Conservation (phyloP, 2,888 invertebrate species). For the Thera obeliscata region DNA sequence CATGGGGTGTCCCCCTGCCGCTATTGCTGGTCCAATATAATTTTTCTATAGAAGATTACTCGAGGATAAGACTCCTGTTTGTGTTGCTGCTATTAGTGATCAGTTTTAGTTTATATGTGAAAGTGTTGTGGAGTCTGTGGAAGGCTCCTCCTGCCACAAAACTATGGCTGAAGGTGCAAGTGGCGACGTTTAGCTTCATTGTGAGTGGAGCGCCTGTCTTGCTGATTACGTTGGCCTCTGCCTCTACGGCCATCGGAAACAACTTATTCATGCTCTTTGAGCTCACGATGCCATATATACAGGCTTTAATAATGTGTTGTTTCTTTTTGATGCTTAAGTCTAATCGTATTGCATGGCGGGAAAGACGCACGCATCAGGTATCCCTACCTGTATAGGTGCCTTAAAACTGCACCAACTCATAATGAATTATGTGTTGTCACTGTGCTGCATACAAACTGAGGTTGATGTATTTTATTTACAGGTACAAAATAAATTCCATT, state of each 20-base stretch:
- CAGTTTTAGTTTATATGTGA: slow-evolving; percentile 22
- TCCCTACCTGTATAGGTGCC: not conserved
- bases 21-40: not conserved
- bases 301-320: slow-evolving; percentile 5
- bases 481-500: too few species aligned
- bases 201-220: slow-evolving; percentile 10
- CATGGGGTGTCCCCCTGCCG: slow-evolving; percentile 4
- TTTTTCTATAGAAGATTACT: not conserved
- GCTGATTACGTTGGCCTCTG: not conserved
- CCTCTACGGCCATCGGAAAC: not conserved
- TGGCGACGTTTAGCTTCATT: slow-evolving; percentile 16
- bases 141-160: not conserved
- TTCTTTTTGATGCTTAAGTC: slow-evolving; percentile 10
- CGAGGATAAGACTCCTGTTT: not conserved
- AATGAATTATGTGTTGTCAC: too few species aligned
- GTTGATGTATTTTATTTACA: too few species aligned
- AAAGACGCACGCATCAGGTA: not conserved
- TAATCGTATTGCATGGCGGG: slow-evolving; percentile 14
- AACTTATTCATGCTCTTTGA: not conserved
- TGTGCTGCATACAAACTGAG: too few species aligned
- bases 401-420: too few species aligned
- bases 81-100: slow-evolving; percentile 7
- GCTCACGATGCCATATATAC: slow-evolving; percentile 2
- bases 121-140: slow-evolving; percentile 12
- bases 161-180: slow-evolving; percentile 3